Conservation (phyloP, 2,888 invertebrate species). For the Coleophora flavipennella region DNA sequence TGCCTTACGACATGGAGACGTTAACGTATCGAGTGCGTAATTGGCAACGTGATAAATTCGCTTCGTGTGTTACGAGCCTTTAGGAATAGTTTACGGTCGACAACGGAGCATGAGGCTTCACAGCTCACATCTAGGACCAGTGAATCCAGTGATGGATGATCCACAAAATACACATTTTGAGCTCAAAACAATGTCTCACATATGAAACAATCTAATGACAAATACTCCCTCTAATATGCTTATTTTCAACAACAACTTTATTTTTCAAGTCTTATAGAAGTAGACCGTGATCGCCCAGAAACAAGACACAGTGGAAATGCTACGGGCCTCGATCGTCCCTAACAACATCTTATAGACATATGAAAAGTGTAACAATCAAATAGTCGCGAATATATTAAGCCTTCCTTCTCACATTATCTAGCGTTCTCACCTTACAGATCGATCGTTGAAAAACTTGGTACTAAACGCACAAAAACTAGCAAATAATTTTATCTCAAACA, state of each 20-base stretch:
- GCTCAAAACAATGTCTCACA: too few species aligned
- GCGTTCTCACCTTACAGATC: conserved; percentile 3
- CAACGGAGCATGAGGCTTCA: too few species aligned
- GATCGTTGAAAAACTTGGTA: conserved; percentile 52
- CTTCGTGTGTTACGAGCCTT: too few species aligned
- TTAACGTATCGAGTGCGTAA: too few species aligned
- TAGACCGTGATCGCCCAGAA: conserved; percentile 30
- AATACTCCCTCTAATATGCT: conserved; percentile 34
- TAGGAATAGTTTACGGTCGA: too few species aligned
- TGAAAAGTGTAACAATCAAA: conserved; percentile 44
- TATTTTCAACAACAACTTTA: conserved; percentile 58
- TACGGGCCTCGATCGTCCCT: conserved; percentile 24
- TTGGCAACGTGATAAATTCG: too few species aligned
- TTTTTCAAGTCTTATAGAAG: conserved; percentile 43
- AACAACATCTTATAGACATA: conserved; percentile 50
- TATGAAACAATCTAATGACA: conserved; percentile 21
- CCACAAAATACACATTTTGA: too few species aligned
- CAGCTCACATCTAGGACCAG: neutral
- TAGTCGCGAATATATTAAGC: conserved; percentile 13
- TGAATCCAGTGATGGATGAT: too few species aligned
- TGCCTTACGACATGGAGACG: too few species aligned
- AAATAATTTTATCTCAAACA: conserved; percentile 28
- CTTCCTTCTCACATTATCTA: conserved; percentile 7
- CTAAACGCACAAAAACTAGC: conserved; percentile 30
- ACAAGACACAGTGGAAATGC: conserved; percentile 15